Percentiles rank a stretch among this genome's conserved stretches.
Conservation (phyloP, 2,113 vertebrate genomes). For the Trogon surrucura region DNA sequence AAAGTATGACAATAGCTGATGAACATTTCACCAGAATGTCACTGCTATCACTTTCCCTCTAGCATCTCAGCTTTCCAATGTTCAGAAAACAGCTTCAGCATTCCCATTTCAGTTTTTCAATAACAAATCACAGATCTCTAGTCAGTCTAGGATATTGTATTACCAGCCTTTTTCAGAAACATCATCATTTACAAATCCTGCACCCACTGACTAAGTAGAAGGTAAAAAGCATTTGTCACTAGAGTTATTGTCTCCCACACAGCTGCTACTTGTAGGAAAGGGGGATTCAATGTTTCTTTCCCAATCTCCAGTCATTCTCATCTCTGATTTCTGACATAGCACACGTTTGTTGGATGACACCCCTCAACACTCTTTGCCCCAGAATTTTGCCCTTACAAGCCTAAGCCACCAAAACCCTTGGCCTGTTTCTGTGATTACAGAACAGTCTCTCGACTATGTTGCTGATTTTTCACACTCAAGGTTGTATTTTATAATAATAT, state of each 20-base stretch:
- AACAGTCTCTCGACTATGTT: neutral
- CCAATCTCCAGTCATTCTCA: neutral
- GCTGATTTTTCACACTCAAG: neutral
- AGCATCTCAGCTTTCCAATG: neutral
- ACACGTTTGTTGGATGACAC: neutral
- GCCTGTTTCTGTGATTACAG: neutral
- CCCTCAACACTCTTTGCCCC: neutral
- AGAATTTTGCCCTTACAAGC: neutral
- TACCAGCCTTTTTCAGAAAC: conserved; percentile 9
- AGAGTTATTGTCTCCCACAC: neutral
- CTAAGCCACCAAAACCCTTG: neutral
- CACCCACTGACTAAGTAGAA: conserved; percentile 1
- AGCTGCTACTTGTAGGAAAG: neutral
- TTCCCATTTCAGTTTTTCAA: neutral
- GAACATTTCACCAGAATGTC: neutral
- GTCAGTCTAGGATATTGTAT: neutral
- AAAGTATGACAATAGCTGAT: conserved; percentile 2
- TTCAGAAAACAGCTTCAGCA: neutral
- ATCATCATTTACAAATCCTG: conserved; percentile 2
- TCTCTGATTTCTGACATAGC: neutral
- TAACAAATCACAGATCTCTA: neutral
- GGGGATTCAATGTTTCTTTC: neutral
- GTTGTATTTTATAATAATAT: neutral
- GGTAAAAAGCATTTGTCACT: neutral
- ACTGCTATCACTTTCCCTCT: conserved; percentile 21